Conservation (phyloP, 2,113 vertebrate genomes). For the Lipophrys pholis region DNA sequence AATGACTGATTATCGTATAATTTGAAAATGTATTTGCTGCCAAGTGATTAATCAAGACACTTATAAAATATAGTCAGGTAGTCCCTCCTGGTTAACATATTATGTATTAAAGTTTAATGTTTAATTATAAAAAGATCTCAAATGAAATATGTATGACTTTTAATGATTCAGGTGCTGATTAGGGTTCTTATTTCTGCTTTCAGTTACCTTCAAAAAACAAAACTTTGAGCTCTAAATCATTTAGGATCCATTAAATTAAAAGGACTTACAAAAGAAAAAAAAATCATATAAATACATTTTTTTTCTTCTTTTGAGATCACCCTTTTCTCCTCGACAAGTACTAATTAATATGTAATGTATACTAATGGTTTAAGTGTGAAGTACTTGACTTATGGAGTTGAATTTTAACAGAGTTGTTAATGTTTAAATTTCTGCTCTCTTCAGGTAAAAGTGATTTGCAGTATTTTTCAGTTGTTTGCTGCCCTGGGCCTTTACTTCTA, state of each 20-base stretch:
- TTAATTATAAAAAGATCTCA: conserved; percentile 79
- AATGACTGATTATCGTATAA: conserved; percentile 70
- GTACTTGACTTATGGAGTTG: conserved; percentile 55
- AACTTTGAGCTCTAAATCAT: neutral
- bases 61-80: conserved; percentile 62
- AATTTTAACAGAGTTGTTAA: conserved; percentile 58
- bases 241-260: neutral
- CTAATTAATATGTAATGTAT: neutral
- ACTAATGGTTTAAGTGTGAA: conserved; percentile 30
- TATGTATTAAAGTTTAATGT: conserved; percentile 80
- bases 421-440: conserved; percentile 48
- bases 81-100: conserved; percentile 76
- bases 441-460: conserved; percentile 27
- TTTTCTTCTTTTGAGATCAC: neutral
- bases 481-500: no score
- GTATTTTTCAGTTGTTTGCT: conserved; percentile 22
- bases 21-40: conserved; percentile 75
- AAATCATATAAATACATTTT: neutral
- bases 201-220: conserved; percentile 45
- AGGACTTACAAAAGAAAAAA: neutral
- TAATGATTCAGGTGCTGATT: conserved; percentile 70
- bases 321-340: neutral
- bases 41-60: conserved; percentile 76
- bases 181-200: conserved; percentile 47
- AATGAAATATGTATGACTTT: conserved; percentile 76